Percentiles rank a stretch among this genome's conserved stretches.
Evolutionary conservation across 2,113 vertebrate species (phyloP).

Genomic region (Nestor notabilis): DNA sequence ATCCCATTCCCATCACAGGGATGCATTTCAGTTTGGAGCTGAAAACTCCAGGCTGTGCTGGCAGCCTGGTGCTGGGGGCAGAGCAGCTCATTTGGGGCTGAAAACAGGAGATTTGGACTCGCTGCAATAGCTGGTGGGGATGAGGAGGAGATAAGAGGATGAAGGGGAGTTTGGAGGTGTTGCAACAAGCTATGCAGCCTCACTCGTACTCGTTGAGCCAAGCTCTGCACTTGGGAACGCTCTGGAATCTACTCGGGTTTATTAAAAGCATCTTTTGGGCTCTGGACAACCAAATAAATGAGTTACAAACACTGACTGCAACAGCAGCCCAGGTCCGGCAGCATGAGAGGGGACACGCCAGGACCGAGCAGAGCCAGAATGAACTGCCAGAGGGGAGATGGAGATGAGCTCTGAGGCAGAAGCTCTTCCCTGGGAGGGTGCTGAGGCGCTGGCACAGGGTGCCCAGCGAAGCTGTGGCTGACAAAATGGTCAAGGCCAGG

Average conservation of each 20-base stretch:
- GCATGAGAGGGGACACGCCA: accelerated
- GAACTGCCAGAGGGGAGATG: background rate
- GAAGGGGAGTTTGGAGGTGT: background rate
- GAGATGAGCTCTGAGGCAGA: accelerated
- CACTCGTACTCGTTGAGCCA: accelerated
- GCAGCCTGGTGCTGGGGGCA: accelerated
- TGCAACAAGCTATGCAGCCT: background rate
- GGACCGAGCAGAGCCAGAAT: background rate
- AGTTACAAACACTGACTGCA: accelerated
- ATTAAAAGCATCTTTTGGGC: background rate
- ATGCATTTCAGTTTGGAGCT: background rate
- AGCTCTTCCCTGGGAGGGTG: background rate
- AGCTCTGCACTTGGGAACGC: accelerated
- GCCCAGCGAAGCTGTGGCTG: no score
- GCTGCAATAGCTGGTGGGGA: accelerated
- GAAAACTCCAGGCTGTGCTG: background rate
- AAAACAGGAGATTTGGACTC: background rate
- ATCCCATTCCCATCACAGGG: background rate
- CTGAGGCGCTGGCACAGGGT: background rate
- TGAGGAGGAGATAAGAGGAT: background rate
- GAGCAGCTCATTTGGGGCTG: background rate
- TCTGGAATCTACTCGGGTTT: background rate
- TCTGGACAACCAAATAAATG: background rate
- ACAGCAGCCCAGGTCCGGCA: accelerated
- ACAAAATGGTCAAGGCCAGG: no score